These are phyloP conservation scores for Scaptomyza reducta DNA, from an alignment of 2,888 invertebrate species.

Conservation along the genomic window DNA sequence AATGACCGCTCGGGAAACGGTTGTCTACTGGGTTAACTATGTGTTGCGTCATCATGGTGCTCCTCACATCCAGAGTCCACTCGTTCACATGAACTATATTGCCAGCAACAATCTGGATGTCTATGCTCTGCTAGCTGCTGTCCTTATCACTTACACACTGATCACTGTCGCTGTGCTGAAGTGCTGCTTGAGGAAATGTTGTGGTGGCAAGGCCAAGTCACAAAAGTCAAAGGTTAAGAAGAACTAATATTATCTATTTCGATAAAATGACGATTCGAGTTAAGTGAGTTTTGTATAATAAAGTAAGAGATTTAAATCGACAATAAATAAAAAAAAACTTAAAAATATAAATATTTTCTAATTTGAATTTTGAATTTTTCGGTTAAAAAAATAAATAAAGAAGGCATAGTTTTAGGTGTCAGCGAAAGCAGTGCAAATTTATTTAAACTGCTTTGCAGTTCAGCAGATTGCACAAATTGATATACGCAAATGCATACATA, in stretches of 20 bases:
- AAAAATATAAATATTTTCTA: too few relatives aligned
- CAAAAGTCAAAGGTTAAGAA: constrained; percentile 64
- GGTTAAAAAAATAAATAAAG: too few relatives aligned
- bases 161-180: constrained; percentile 49
- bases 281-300: constrained; percentile 14
- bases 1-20: constrained; percentile 85
- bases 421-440: too few relatives aligned
- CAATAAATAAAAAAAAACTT: constrained; percentile 1
- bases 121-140: constrained; percentile 48
- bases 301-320: constrained; percentile 4
- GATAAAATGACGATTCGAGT: constrained; percentile 17
- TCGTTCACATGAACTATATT: constrained; percentile 84
- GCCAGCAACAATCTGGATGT: constrained; percentile 85
- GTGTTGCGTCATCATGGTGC: constrained; percentile 86
- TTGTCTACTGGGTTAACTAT: constrained; percentile 86
- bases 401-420: neutral
- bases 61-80: constrained; percentile 85
- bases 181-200: constrained; percentile 53
- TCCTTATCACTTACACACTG: constrained; percentile 32
- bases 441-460: too few relatives aligned
- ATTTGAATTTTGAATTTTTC: too few relatives aligned
- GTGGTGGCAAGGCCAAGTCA: constrained; percentile 35
- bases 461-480: too few relatives aligned
- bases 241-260: constrained; percentile 33
- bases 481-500: too few relatives aligned